A percentile compares a stretch with the other conserved stretches of the same genome.
phyloP scores from a whole-genome alignment of 1,140 invertebrate species.

The Habropoda laboriosa region DNA sequence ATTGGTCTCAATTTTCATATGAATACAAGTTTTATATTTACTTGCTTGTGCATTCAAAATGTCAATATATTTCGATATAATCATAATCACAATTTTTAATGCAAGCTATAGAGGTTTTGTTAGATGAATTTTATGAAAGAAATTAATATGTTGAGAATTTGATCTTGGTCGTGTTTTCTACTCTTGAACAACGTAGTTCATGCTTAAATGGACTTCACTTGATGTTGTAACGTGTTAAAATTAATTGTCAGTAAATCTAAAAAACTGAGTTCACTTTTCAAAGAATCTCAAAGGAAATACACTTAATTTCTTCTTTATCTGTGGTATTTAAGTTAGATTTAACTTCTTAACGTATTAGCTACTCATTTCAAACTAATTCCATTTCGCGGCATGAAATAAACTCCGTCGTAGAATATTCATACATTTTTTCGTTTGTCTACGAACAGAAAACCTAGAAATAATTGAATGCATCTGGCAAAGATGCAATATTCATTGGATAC shows the following conservation, averaged over 20 bases:
- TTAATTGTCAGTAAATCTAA: neutral
- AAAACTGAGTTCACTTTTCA: neutral
- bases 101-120: too few species aligned
- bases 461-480: neutral
- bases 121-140: neutral
- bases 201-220: neutral
- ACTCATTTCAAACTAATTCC: neutral
- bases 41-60: neutral
- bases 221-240: neutral
- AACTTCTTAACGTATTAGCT: neutral
- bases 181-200: slow-evolving; percentile 13
- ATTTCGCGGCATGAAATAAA: neutral
- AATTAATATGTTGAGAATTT: neutral
- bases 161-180: neutral
- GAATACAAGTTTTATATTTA: neutral
- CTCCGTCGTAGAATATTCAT: neutral
- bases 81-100: neutral
- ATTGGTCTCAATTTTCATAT: too few species aligned
- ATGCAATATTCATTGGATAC: neutral
- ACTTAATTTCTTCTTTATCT: neutral
- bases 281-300: neutral
- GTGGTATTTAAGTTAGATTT: neutral
- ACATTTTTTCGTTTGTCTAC: neutral
- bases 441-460: neutral
- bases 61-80: neutral